A percentile compares a stretch with the other conserved stretches of the same genome.
Conservation (phyloP, 2,888 invertebrate species). For the Lasioglossum figueresi region DNA sequence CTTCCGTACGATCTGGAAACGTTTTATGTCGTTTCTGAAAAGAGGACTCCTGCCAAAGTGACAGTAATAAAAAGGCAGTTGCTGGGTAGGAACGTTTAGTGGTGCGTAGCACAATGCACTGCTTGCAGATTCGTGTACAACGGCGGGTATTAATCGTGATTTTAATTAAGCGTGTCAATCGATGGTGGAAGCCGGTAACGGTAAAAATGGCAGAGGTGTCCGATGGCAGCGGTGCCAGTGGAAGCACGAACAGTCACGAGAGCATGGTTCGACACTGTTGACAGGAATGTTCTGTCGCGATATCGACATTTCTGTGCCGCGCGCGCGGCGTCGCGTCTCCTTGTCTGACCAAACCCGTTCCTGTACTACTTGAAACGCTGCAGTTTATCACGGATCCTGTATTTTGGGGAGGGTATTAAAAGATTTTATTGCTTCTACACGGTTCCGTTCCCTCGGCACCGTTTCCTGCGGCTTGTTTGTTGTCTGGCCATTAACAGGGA, state of each 20-base stretch:
- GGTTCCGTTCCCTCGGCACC: not conserved
- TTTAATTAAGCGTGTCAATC: not conserved
- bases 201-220: not conserved
- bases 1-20: too few species aligned
- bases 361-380: not conserved
- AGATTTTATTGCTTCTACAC: constrained; percentile 6
- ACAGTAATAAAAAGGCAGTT: not conserved
- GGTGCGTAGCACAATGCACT: not conserved
- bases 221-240: not conserved
- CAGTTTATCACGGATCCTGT: not conserved
- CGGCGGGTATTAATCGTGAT: not conserved
- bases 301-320: not conserved
- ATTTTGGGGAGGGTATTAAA: constrained; percentile 1
- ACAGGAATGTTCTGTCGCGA: constrained; percentile 3
- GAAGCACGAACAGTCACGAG: not conserved
- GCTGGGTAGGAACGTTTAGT: not conserved
- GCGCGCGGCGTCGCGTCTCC: not conserved
- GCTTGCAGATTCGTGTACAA: too few species aligned
- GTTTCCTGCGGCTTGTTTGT: not conserved
- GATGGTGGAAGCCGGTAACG: not conserved
- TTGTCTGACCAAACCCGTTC: not conserved
- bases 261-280: not conserved
- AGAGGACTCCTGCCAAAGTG: not conserved
- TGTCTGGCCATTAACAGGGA: constrained; percentile 10
- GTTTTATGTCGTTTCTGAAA: too few species aligned